Conservation (phyloP, 2,888 invertebrate genomes). For the Callyntrura guangdongensis region DNA sequence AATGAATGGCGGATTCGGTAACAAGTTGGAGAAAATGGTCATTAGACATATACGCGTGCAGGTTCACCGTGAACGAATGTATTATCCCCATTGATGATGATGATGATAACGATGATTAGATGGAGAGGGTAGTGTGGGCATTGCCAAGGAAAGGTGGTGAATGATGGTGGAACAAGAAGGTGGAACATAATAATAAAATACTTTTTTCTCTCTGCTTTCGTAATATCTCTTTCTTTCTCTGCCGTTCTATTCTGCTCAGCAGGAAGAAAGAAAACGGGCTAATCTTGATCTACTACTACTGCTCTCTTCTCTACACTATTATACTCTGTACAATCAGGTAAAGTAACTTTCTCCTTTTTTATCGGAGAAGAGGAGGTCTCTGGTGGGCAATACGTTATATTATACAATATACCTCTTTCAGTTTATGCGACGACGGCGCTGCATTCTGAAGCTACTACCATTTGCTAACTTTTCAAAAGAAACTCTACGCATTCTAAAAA, state of each 20-base stretch:
- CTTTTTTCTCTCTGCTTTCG: neutral
- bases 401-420: slow-evolving; percentile 1
- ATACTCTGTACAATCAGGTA: neutral
- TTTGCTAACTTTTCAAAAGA: neutral
- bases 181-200: slow-evolving; percentile 18
- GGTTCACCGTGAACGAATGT: neutral
- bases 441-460: neutral
- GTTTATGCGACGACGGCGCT: neutral
- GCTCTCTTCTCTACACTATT: neutral
- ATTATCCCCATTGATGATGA: neutral
- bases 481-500: neutral
- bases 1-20: neutral
- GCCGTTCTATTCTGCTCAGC: neutral
- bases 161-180: neutral
- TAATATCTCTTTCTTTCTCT: slow-evolving; percentile 5
- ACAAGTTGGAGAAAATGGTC: neutral
- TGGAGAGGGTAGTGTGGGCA: neutral
- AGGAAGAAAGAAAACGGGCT: slow-evolving; percentile 14
- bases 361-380: neutral
- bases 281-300: slow-evolving; percentile 48
- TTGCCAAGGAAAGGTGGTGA: neutral
- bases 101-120: neutral
- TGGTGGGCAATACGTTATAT: slow-evolving; percentile 30
- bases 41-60: neutral
- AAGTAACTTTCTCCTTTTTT: slow-evolving; percentile 4